Conservation (phyloP, 1,140 invertebrate species). For the Aphelinus atriplicis region DNA sequence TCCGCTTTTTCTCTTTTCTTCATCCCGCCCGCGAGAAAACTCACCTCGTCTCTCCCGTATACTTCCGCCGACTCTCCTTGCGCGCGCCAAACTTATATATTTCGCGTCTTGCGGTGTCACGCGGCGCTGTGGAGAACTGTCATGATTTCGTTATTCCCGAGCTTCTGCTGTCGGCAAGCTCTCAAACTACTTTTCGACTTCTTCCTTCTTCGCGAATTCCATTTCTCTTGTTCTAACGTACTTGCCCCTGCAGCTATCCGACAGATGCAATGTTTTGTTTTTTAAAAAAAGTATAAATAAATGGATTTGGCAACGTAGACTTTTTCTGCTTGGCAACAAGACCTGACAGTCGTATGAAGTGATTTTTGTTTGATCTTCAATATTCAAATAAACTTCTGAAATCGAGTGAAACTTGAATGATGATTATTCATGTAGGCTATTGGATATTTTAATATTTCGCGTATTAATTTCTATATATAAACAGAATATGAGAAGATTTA, state of each 20-base stretch:
- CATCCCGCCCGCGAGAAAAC: background rate
- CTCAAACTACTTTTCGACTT: background rate
- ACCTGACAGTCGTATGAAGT: background rate
- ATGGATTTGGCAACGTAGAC: no score
- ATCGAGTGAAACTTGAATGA: no score
- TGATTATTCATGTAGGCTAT: no score
- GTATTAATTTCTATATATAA: no score
- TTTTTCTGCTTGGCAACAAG: no score
- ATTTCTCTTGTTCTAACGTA: background rate
- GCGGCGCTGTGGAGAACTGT: background rate
- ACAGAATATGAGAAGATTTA: no score
- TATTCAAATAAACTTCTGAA: no score
- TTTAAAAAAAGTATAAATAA: no score
- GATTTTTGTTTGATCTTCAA: background rate
- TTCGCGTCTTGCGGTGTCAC: constrained; percentile 13
- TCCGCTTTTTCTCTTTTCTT: background rate
- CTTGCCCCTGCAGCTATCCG: no score
- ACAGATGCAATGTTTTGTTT: no score
- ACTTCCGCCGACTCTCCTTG: background rate
- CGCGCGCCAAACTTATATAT: constrained; percentile 16
- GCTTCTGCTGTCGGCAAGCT: constrained; percentile 4
- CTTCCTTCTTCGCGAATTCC: background rate
- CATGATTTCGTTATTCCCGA: constrained; percentile 34
- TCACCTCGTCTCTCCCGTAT: constrained; percentile 4
- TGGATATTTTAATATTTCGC: no score